Base-by-base conservation (phyloP, 2,888 invertebrate genomes). In the Biston stratarius region DNA sequence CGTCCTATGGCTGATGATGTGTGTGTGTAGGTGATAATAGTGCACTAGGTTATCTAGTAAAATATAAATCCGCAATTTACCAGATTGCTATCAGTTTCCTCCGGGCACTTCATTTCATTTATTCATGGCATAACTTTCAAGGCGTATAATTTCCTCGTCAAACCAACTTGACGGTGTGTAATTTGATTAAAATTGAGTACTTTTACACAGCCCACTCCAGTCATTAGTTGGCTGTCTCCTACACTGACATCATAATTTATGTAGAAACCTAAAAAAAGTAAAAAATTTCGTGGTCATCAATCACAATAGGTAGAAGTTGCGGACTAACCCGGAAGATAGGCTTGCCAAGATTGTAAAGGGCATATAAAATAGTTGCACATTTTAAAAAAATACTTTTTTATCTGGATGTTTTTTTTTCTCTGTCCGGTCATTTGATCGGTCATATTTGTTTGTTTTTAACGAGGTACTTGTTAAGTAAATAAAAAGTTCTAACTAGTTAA, bases 201-300 rank as follows among this genome's bases (percentile, higher is more conserved):
- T 61, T 69, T 64, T 11, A 51, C 38, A 56, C 56, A 67, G 67
- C 49, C 48, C 51, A 45, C 60, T 55, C 52, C 51, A 64, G 67
- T 63, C 74, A 74, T 74, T 74, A 74, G 72, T 74, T 60, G 69
- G 74, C 74, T 72, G 74, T 73, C 74, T 47, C 58, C 63, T 64
- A 45, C 74, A 73, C 70, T 53, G 73, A 73, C 72, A 69, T 69
- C 62, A 63, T 73, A 73, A 71, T 74, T 74, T 74, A 74, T 70
- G 69, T 74, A 58, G 61, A 65, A 49, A 67, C 70, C 60, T 63
- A 52, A 67, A 73, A 74, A 74, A 72, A 64, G 72, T 24, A 64
- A 66, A 71, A 73, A 72, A 73, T 65, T 69, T 64, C 64, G 61
- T 60, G 58, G 56, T 68, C 67, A 73, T 74, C 64, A 69, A 74